phyloP scores from a whole-genome alignment of 2,888 invertebrate genomes.

The Tupiocoris notatus region DNA sequence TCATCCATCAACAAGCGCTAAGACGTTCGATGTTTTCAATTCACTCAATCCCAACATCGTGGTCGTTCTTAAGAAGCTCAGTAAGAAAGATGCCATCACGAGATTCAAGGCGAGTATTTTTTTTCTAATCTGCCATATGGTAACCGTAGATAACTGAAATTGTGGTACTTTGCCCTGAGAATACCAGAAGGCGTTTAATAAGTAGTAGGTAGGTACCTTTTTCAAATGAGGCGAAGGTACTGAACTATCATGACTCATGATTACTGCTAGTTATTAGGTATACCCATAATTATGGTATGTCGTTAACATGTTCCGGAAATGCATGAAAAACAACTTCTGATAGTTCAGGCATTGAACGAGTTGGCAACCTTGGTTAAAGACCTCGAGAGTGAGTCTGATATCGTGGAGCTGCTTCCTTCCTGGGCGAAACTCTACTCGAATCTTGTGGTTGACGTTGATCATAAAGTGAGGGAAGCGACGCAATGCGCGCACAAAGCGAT shows the following conservation, averaged over 20 bases:
- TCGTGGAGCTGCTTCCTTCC: slow-evolving; percentile 70
- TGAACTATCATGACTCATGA: no score
- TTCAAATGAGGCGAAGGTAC: no score
- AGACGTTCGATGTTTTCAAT: slow-evolving; percentile 64
- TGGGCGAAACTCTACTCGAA: slow-evolving; percentile 81
- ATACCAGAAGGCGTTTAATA: no score
- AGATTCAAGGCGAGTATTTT: slow-evolving; percentile 70
- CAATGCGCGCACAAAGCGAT: slow-evolving; percentile 71
- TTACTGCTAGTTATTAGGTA: no score
- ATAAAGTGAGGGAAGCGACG: slow-evolving; percentile 77
- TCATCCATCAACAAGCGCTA: slow-evolving; percentile 59
- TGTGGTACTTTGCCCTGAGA: no score
- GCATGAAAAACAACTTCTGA: no score
- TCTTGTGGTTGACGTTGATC: slow-evolving; percentile 75
- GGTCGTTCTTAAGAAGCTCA: slow-evolving; percentile 78
- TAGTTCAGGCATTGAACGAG: slow-evolving; percentile 73
- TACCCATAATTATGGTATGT: no score
- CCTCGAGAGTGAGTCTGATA: slow-evolving; percentile 62
- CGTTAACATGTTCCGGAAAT: no score
- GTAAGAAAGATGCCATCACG: slow-evolving; percentile 86
- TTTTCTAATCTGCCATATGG: no score
- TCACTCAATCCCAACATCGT: slow-evolving; percentile 71
- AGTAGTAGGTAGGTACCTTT: no score
- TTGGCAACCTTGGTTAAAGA: slow-evolving; percentile 68
- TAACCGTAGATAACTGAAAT: no score